phyloP scores from a whole-genome alignment of 2,888 invertebrate species.

The Frankliniella fusca region DNA sequence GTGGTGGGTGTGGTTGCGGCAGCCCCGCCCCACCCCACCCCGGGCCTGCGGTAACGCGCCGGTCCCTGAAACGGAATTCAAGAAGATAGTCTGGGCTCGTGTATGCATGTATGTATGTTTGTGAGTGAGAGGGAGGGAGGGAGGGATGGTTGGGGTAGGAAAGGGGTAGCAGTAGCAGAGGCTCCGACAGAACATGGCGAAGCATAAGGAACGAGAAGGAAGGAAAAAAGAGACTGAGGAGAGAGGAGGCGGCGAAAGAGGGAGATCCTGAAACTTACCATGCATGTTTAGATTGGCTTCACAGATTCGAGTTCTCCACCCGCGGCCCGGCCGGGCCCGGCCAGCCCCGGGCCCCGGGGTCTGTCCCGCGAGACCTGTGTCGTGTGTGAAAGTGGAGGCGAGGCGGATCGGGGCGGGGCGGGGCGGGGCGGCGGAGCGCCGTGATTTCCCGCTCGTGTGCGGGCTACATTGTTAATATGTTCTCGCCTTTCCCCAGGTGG shows the following conservation, averaged over 20 bases:
- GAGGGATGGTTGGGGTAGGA: too few relatives aligned
- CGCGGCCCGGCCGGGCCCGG: background rate
- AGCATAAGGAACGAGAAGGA: background rate
- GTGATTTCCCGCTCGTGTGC: background rate
- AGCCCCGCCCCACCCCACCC: background rate
- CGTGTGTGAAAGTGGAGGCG: background rate
- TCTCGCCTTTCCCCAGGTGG: too few relatives aligned
- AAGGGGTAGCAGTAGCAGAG: background rate
- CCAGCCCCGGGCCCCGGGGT: background rate
- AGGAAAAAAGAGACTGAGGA: too few relatives aligned
- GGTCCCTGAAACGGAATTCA: background rate
- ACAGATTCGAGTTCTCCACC: background rate
- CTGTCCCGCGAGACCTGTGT: background rate
- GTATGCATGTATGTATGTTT: too few relatives aligned
- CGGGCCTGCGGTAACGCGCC: background rate
- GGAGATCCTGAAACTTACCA: background rate
- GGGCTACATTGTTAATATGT: background rate
- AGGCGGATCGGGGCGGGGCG: background rate
- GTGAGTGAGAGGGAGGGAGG: too few relatives aligned
- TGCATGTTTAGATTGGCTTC: constrained; percentile 18
- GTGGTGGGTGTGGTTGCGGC: constrained; percentile 33
- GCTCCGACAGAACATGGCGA: background rate
- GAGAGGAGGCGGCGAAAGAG: too few relatives aligned
- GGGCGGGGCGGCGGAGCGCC: background rate
- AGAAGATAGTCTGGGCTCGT: background rate